Percentiles rank a stretch among this genome's conserved stretches.
These are phyloP conservation scores for Ochropacha duplaris DNA, from an alignment of 2,888 invertebrate species.

Conservation along the genomic window DNA sequence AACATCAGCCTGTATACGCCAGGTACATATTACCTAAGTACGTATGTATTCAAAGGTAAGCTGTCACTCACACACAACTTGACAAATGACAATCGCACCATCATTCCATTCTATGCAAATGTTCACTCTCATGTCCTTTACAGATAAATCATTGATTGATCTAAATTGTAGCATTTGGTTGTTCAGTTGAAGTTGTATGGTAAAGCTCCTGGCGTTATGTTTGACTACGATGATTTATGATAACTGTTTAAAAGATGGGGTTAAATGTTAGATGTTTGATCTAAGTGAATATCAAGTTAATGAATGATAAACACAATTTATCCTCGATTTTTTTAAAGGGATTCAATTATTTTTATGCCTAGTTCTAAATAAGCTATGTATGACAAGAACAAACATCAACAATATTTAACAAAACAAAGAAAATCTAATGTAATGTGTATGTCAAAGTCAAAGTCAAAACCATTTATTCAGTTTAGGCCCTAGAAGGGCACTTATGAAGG, in stretches of 20 bases:
- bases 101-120: conserved; percentile 79
- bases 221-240: conserved; percentile 14
- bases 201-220: conserved; percentile 6
- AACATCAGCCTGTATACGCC: background rate
- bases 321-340: too few species aligned
- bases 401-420: too few species aligned
- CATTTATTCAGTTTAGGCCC: too few species aligned
- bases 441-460: too few species aligned
- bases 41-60: conserved; percentile 18
- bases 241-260: conserved; percentile 9
- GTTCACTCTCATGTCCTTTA: conserved; percentile 66
- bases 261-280: background rate
- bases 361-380: too few species aligned
- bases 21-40: conserved; percentile 2
- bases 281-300: too few species aligned
- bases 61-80: conserved; percentile 56
- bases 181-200: conserved; percentile 1
- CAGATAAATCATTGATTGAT: conserved; percentile 63
- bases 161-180: conserved; percentile 42
- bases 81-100: conserved; percentile 53
- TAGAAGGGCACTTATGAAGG: too few species aligned
- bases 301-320: too few species aligned
- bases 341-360: too few species aligned
- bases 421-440: too few species aligned
- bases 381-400: too few species aligned